These are phyloP conservation scores for Myocastor coypus DNA, from an alignment of 2,113 vertebrate species.

Conservation along the genomic window DNA sequence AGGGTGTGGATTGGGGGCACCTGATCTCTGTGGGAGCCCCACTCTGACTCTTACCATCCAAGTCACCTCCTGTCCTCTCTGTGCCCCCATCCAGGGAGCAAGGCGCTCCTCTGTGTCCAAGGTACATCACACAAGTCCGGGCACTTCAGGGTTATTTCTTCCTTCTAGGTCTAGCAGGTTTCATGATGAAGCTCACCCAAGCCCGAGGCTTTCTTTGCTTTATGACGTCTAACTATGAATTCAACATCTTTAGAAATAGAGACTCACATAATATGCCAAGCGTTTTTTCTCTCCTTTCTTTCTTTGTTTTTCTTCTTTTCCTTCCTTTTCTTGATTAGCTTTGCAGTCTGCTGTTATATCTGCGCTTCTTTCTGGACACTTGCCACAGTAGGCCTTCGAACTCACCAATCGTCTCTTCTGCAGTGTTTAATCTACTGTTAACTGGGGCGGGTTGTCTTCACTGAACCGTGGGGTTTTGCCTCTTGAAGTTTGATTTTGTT, in stretches of 20 bases:
- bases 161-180: neutral
- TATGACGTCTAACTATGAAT: constrained; percentile 3
- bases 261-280: neutral
- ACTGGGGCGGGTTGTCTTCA: neutral
- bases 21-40: neutral
- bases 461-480: neutral
- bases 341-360: neutral
- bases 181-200: neutral
- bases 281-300: neutral
- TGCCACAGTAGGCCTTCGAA: neutral
- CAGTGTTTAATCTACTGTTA: neutral
- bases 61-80: neutral
- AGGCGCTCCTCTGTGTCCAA: neutral
- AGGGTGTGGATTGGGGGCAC: neutral
- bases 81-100: neutral
- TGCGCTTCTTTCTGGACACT: neutral
- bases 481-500: neutral
- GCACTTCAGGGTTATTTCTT: neutral
- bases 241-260: neutral
- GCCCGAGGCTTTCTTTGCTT: neutral
- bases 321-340: neutral
- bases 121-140: neutral
- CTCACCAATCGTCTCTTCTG: neutral
- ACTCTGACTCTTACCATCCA: too few relatives aligned
- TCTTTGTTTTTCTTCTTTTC: neutral